These are phyloP conservation scores for Heliconius ethilla DNA, from an alignment of 2,888 invertebrate species.

Conservation along the genomic window DNA sequence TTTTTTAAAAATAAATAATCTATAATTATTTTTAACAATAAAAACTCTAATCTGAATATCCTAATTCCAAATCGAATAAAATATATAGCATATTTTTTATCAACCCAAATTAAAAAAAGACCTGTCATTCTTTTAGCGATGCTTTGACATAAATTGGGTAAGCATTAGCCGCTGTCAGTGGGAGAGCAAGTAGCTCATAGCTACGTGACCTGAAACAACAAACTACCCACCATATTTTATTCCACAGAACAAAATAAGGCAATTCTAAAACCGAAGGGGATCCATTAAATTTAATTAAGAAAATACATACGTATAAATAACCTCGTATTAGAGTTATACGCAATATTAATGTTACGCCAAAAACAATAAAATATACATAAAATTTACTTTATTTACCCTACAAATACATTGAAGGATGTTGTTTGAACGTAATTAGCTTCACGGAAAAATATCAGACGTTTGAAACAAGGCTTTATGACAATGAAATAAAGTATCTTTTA, in stretches of 20 bases:
- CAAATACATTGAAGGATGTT: conserved; percentile 19
- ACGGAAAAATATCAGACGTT: conserved; percentile 2
- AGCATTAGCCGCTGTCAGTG: conserved; percentile 10
- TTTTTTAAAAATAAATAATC: not conserved
- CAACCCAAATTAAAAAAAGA: not conserved
- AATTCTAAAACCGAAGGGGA: conserved; percentile 11
- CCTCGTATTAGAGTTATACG: not conserved
- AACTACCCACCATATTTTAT: not conserved
- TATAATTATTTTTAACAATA: not conserved
- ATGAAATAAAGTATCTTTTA: conserved; percentile 10
- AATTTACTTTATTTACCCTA: conserved; percentile 30
- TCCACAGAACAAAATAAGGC: conserved; percentile 1
- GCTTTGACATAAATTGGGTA: not conserved
- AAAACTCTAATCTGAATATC: not conserved
- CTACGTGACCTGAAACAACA: conserved; percentile 18
- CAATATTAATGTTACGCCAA: not conserved
- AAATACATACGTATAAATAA: conserved; percentile 6
- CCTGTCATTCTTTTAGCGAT: not conserved
- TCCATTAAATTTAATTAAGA: conserved; percentile 17
- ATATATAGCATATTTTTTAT: not conserved
- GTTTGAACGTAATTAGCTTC: conserved; percentile 23
- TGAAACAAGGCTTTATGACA: conserved; percentile 3
- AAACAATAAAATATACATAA: conserved; percentile 33
- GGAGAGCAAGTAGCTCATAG: not conserved
- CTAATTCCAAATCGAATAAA: not conserved